Conservation (phyloP, 2,797 vertebrate genomes). For the Lutjanus argentimaculatus region DNA sequence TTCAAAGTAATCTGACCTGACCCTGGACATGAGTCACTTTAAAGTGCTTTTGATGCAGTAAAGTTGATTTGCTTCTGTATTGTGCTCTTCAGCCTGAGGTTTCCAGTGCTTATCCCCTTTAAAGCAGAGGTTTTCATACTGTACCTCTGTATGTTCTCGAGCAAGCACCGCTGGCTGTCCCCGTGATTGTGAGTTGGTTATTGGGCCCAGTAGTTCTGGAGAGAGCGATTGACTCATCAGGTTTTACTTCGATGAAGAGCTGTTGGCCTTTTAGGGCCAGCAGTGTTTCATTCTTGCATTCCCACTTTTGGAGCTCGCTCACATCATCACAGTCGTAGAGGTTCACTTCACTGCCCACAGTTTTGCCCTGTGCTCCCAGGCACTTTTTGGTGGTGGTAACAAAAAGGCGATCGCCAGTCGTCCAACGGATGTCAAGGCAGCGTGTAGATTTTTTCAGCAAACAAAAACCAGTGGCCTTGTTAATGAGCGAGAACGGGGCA, state of each 20-base stretch:
- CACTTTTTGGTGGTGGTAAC: conserved; percentile 85
- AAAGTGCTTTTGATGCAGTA: not conserved
- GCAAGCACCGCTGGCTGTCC: conserved; percentile 89
- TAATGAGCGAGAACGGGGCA: conserved; percentile 62
- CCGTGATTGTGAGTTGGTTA: conserved; percentile 89
- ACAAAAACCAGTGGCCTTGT: conserved; percentile 71
- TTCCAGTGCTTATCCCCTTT: not conserved
- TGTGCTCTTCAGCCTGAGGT: not conserved
- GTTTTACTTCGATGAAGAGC: conserved; percentile 89
- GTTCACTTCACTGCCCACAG: conserved; percentile 85
- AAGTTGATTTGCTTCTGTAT: not conserved
- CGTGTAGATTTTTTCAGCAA: conserved; percentile 49
- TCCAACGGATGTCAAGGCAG: conserved; percentile 88
- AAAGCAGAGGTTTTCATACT: conserved; percentile 20
- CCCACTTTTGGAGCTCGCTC: conserved; percentile 91
- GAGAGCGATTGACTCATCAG: conserved; percentile 86
- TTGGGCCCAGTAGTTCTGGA: conserved; percentile 85
- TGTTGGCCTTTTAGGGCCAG: conserved; percentile 87
- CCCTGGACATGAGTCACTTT: too few species aligned
- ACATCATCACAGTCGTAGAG: conserved; percentile 88
- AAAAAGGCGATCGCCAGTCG: conserved; percentile 88
- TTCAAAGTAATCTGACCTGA: too few species aligned
- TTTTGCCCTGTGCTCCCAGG: conserved; percentile 88
- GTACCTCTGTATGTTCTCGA: conserved; percentile 93
- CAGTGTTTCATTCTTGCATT: conserved; percentile 91